Base-by-base conservation (phyloP, 2,888 invertebrate species). In the Cerceris ruficornis region DNA sequence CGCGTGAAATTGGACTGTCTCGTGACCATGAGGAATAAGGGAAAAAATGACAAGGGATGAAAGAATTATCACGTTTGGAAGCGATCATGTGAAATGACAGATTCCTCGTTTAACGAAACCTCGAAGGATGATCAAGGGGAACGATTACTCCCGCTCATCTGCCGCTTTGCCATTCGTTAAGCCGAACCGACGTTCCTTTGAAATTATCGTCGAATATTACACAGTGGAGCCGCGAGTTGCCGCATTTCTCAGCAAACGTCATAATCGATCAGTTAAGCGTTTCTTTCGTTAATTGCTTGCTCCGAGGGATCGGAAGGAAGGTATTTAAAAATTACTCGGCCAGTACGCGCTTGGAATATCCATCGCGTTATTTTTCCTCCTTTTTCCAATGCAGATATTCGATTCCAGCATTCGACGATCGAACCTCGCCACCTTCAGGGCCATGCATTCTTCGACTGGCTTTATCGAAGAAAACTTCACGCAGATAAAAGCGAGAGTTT, bases 61-160 rank as follows among this genome's bases (percentile, higher is more conserved):
- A 46, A 46, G 46, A 46, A 46, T 11, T 1, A 46, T 46, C 7
- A 15, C 15, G 41, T 41, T 0, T 2, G 15, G 7, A 41, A 41
- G 9, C 9, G 41, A 9, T 6, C 9, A 7, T 8, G 13, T 15
- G 11, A 8, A 43, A 28, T 1, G 58, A 59, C 15, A 49, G 11
- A 59, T 52, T 72, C 60, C 42, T 55, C 49, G 14, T 66, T 46
- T 39, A 8, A 72, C 49, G 49, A 17, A 61, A 42, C 39, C 28
- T 13, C n/a, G 41, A n/a, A 8, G 55, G n/a, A 11, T 13, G 28
- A 59, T 65, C 42, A 59, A 71, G 43, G 43, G 14, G 4, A 2
- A 14, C 1, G 6, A 57, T n/a, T 7, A 13, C 6, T 13, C 2
- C 7, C 43, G 14, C 5, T 2, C 2, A 28, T 69, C n/a, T 14